Evolutionary conservation across 1,140 invertebrate genomes (phyloP), one percentile per base, ranked within the genome.

Genomic region (Pantala flavescens): DNA sequence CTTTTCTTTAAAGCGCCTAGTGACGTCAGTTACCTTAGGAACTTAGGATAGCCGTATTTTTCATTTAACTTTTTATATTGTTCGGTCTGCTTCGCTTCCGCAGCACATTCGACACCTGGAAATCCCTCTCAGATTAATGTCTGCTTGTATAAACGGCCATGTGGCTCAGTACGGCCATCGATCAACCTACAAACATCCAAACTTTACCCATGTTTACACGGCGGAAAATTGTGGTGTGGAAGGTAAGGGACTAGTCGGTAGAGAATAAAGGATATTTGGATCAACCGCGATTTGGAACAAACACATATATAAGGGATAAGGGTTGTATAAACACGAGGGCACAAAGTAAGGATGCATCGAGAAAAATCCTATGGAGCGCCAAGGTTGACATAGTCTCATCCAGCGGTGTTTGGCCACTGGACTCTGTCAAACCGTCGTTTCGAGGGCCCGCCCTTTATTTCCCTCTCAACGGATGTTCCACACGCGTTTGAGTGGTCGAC

Each of bases 141-240:
- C 49, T 12, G 49, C 49, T 63, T 63, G n/a, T 21, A 63, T 21
- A 63, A 63, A 63, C 49, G 49, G 49, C 49, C 49, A 63, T 63
- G 49, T 63, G 49, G 49, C 12, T 21, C 49, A 14, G 49, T 14
- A 63, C 12, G n/a, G 49, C 49, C 14, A 63, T 63, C 49, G 49
- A 63, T 63, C 49, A 63, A 63, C 49, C 49, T 3, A 21, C 49
- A 63, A 63, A 63, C 49, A 63, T 63, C 49, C 49, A 63, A 63
- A 63, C 49, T 63, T 63, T 63, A 63, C 49, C 49, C 49, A 12
- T 63, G 49, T 63, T 63, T 63, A 63, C 49, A 63, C 49, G 49
- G 49, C 49, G 49, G 49, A 63, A 63, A 63, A 63, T 63, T 63
- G 49, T 63, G 49, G 49, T 63, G 49, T 5, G 49, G 49, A 63